A percentile compares a stretch with the other conserved stretches of the same genome.
Conservation (phyloP, 2,797 vertebrate species). For the Melanotaenia boesemani region DNA sequence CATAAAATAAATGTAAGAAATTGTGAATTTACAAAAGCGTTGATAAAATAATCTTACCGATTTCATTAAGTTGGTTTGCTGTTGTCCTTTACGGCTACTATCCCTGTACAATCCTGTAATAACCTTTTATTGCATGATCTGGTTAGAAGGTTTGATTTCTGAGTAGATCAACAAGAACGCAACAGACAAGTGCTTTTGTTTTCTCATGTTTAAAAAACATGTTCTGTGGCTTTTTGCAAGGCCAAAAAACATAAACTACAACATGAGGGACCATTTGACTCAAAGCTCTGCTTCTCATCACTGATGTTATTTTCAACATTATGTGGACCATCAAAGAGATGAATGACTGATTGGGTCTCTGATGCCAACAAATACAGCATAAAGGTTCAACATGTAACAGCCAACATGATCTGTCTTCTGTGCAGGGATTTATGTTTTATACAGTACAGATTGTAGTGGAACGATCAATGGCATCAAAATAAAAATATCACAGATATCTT, state of each 20-base stretch:
- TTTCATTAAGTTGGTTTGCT: too few relatives aligned
- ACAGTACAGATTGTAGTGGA: neutral
- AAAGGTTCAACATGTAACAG: conserved; percentile 12
- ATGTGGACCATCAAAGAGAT: conserved; percentile 37
- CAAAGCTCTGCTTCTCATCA: conserved; percentile 5
- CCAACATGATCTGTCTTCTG: neutral
- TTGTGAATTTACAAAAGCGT: too few relatives aligned
- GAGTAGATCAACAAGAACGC: neutral
- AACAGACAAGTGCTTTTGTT: neutral
- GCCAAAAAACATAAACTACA: conserved; percentile 59
- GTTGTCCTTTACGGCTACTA: too few relatives aligned
- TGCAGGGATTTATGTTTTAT: neutral
- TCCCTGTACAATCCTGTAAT: too few relatives aligned
- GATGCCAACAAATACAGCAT: conserved; percentile 17
- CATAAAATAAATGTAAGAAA: too few relatives aligned
- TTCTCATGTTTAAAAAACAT: neutral
- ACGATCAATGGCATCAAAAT: too few relatives aligned
- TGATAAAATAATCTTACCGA: too few relatives aligned
- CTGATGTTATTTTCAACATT: conserved; percentile 46
- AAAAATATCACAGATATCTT: neutral
- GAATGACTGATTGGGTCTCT: conserved; percentile 14
- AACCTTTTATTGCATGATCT: too few relatives aligned
- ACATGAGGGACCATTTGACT: conserved; percentile 41
- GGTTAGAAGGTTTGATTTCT: neutral
- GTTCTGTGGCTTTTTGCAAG: neutral